These are phyloP conservation scores for Aldabrachelys gigantea DNA, from an alignment of 2,113 vertebrate species.

Conservation along the genomic window DNA sequence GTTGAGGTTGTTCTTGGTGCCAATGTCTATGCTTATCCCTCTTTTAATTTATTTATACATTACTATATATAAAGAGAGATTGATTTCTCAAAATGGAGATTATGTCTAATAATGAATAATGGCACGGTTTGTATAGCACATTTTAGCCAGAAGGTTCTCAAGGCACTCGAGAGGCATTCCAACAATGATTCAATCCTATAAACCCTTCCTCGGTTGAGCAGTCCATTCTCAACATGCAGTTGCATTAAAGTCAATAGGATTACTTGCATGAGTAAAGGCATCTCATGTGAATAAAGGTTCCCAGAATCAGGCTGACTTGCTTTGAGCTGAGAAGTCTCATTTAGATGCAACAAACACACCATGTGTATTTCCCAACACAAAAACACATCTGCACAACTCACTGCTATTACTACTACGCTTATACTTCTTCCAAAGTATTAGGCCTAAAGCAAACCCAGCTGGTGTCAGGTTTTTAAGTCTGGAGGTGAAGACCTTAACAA, in stretches of 20 bases:
- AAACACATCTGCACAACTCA: background rate
- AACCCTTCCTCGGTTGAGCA: background rate
- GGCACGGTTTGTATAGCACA: background rate
- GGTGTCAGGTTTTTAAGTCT: background rate
- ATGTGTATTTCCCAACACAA: rapidly evolving
- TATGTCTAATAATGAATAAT: background rate
- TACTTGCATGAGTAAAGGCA: background rate
- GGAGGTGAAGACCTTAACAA: background rate
- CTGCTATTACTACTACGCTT: background rate
- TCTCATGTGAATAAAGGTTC: background rate
- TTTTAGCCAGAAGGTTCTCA: background rate
- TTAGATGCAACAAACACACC: rapidly evolving
- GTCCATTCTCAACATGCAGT: background rate
- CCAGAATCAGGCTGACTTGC: background rate
- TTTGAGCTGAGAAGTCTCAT: rapidly evolving
- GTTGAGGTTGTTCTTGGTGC: background rate
- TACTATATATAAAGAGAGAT: background rate
- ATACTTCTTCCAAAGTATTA: background rate
- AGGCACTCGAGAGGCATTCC: background rate
- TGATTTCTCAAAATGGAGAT: background rate
- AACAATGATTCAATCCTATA: background rate
- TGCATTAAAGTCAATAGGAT: background rate
- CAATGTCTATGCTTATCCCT: background rate
- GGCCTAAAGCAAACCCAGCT: background rate
- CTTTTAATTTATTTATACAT: background rate